Conservation (phyloP, 2,888 invertebrate species). For the Amblyteles armatorius region DNA sequence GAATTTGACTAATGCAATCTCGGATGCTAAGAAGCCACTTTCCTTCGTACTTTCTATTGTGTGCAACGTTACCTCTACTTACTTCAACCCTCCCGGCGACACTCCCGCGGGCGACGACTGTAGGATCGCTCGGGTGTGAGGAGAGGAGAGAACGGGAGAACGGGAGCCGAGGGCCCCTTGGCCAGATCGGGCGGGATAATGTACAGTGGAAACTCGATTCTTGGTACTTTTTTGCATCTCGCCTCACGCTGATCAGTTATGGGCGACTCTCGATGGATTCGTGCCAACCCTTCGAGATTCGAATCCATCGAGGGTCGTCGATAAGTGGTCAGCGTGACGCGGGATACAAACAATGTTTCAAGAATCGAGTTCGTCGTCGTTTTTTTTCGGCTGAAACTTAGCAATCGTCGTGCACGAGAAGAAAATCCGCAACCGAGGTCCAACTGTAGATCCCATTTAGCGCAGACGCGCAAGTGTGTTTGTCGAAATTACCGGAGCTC, state of each 20-base stretch:
- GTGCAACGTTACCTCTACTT: slow-evolving; percentile 75
- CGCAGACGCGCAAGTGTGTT: background rate
- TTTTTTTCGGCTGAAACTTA: background rate
- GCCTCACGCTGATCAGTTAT: background rate
- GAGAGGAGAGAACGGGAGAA: slow-evolving; percentile 6
- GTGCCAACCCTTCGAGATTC: too few species aligned
- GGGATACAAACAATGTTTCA: background rate
- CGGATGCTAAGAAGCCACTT: slow-evolving; percentile 81
- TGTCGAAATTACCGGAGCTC: slow-evolving; percentile 6
- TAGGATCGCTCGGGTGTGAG: background rate
- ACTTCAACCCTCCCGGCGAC: slow-evolving; percentile 58
- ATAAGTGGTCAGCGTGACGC: background rate
- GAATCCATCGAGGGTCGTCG: background rate
- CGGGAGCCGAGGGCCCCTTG: background rate
- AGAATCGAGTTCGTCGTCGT: background rate
- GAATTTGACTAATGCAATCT: slow-evolving; percentile 83
- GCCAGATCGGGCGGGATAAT: slow-evolving; percentile 31
- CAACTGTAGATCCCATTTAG: background rate
- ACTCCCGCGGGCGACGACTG: slow-evolving; percentile 35
- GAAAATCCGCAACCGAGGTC: background rate
- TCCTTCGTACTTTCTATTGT: slow-evolving; percentile 72
- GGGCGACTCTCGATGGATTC: background rate
- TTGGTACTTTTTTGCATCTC: slow-evolving; percentile 6
- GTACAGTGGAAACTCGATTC: slow-evolving; percentile 31
- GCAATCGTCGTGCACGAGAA: background rate